A percentile compares a stretch with the other conserved stretches of the same genome.
Evolutionary conservation across 2,888 invertebrate genomes (phyloP).

Genomic region (Dasypolia templi): DNA sequence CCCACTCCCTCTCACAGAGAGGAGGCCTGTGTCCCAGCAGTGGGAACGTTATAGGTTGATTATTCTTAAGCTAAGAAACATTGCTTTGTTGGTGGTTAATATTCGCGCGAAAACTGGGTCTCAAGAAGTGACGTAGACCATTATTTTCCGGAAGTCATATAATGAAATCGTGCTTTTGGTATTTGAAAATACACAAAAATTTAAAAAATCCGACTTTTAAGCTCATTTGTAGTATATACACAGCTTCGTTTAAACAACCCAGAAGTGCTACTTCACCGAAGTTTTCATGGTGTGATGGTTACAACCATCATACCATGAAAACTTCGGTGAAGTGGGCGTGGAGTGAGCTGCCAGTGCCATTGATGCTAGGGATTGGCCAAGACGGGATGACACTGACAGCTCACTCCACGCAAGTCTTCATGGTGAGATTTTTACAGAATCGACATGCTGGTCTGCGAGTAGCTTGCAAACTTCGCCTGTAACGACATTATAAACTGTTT

Average conservation of each 20-base stretch:
- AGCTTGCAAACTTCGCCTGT: conserved; percentile 46
- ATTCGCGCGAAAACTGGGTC: background rate
- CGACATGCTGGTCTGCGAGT: conserved; percentile 8
- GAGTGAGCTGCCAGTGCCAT: too few relatives aligned
- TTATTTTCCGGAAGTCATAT: background rate
- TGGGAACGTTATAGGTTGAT: background rate
- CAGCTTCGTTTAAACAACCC: conserved; percentile 17
- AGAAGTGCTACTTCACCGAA: too few relatives aligned
- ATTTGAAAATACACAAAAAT: conserved; percentile 19
- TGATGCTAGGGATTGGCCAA: too few relatives aligned
- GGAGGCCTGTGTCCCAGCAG: background rate
- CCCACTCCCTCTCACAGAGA: background rate
- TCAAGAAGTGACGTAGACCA: background rate
- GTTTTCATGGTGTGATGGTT: too few relatives aligned
- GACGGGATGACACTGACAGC: too few relatives aligned
- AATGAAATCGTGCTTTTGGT: background rate
- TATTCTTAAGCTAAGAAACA: background rate
- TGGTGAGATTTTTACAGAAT: too few relatives aligned
- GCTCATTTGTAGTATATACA: conserved; percentile 35
- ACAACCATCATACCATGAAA: too few relatives aligned
- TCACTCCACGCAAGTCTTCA: too few relatives aligned
- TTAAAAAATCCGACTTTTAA: background rate
- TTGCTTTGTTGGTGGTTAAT: background rate
- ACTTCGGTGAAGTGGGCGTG: too few relatives aligned
- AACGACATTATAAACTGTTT: conserved; percentile 51